A percentile compares a stretch with the other conserved stretches of the same genome.
phyloP scores from a whole-genome alignment of 2,888 invertebrate species.

The Latrodectus hesperus region DNA sequence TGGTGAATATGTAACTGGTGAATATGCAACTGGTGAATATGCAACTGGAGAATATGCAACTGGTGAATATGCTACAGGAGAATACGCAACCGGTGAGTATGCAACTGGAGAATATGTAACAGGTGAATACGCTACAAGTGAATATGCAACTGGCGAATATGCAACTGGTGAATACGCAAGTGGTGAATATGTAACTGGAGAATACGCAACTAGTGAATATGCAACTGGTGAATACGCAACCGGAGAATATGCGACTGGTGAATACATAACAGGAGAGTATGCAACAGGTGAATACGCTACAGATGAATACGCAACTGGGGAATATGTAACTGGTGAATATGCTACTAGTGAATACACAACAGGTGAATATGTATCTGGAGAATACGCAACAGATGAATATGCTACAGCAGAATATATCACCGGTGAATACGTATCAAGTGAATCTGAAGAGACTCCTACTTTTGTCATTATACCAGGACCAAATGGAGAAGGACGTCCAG shows the following conservation, averaged over 20 bases:
- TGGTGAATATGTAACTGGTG: not conserved
- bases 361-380: not conserved
- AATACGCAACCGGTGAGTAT: not conserved
- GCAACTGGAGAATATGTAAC: not conserved
- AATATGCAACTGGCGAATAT: not conserved
- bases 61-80: not conserved
- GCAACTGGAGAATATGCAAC: not conserved
- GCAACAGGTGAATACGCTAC: not conserved
- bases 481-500: not conserved
- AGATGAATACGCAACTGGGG: not conserved
- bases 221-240: conserved; percentile 5
- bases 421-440: conserved; percentile 8
- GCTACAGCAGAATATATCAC: not conserved
- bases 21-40: not conserved
- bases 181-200: conserved; percentile 3
- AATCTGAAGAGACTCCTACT: not conserved
- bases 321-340: not conserved
- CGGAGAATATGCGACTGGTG: conserved; percentile 2
- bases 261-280: not conserved
- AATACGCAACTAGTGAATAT: conserved; percentile 12
- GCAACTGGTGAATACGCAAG: conserved; percentile 10
- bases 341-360: not conserved
- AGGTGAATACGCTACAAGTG: not conserved
- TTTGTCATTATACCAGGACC: not conserved
- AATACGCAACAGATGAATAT: conserved; percentile 11